Evolutionary conservation across 2,888 invertebrate species (phyloP), one percentile per base, ranked within the genome.

Genomic region (Arenicola marina): DNA sequence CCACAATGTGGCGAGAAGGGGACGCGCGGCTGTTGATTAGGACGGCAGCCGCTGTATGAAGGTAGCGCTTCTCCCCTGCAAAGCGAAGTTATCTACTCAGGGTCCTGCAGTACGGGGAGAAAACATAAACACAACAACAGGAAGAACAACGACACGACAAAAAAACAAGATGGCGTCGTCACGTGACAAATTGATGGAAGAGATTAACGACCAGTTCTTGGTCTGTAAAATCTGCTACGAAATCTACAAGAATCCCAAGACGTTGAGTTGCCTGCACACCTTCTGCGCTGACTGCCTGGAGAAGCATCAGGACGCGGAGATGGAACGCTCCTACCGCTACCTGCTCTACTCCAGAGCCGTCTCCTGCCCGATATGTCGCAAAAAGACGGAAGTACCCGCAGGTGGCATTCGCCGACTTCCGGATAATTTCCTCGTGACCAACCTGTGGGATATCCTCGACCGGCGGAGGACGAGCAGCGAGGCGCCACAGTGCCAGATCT

Each of bases 201-300:
- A 82, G 69, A 81, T 82, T 51, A 77, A 73, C 56, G 80, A 81
- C 59, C 81, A 82, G 70, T 82, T 82, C 69, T 71, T 82, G 53
- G 73, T 76, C 57, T 82, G 82, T 62, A 82, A 80, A 63, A 77
- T 82, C 46, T 82, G 82, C 65, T 73, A 74, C 51, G 80, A 81
- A 66, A 71, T 76, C 3, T 81, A 77, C 67, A 77, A 72, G 51
- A 73, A 76, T 11, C 82, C 82, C n/a, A 82, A 82, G 67, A 81
- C 81, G 3, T 68, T 82, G 28, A 61, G 69, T 1, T 82, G 82
- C 68, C 68, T 81, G 55, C 82, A 82, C 70, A 81, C 80, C 11
- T 82, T 82, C 69, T 82, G 82, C 62, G 62, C 70, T 18, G 73
- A 75, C n/a, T 82, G 82, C 63, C 69, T 82, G 29, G 80, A 81